Conservation (phyloP, 2,113 vertebrate genomes). For the Melospiza melodia region DNA sequence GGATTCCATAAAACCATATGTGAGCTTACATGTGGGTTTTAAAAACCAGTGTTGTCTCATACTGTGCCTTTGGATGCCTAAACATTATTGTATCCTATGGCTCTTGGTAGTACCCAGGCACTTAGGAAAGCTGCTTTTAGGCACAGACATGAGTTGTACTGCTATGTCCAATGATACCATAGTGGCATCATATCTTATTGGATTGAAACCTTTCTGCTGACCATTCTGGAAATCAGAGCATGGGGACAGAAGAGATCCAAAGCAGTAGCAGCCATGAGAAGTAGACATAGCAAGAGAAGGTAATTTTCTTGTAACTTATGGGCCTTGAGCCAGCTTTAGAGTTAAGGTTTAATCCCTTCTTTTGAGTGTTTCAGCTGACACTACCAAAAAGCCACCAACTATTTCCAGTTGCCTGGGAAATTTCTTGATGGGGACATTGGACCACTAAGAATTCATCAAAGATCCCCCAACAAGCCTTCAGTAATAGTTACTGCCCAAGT, state of each 20-base stretch:
- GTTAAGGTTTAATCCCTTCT: background rate
- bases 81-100: background rate
- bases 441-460: background rate
- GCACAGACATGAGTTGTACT: background rate
- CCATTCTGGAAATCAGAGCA: background rate
- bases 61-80: background rate
- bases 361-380: background rate
- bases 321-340: background rate
- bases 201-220: background rate
- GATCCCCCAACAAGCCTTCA: background rate
- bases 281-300: background rate
- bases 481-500: background rate
- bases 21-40: background rate
- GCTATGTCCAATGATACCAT: background rate
- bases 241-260: background rate
- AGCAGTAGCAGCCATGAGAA: background rate
- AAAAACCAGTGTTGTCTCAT: background rate
- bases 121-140: background rate
- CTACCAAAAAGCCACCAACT: background rate
- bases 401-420: background rate
- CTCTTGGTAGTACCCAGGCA: background rate
- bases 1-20: background rate
- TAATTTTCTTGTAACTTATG: background rate
- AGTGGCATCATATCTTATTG: background rate
- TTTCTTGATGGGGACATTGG: background rate